Percentiles rank a stretch among this genome's conserved stretches.
Evolutionary conservation across 1,140 invertebrate genomes (phyloP).

Genomic region (Charaxes varanes): DNA sequence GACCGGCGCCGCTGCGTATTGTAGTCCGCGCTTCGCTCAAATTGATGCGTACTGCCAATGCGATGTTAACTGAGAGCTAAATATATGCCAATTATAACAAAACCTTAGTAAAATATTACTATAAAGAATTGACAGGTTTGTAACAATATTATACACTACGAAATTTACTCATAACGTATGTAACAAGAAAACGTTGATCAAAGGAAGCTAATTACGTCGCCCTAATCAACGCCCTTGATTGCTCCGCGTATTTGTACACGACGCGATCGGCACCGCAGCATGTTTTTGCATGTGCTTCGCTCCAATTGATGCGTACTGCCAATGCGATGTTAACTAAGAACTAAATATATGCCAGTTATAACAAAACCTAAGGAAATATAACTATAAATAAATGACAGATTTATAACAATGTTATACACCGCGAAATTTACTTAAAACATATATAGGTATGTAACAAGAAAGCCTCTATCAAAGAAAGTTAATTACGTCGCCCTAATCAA

Average conservation of each 20-base stretch:
- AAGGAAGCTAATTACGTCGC: slow-evolving; percentile 56
- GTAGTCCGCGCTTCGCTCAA: slow-evolving; percentile 8
- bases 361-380: too few relatives aligned
- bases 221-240: slow-evolving; percentile 60
- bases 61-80: too few relatives aligned
- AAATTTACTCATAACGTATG: slow-evolving; percentile 39
- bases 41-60: not conserved
- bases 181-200: slow-evolving; percentile 53
- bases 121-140: too few relatives aligned
- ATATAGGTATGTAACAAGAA: slow-evolving; percentile 53
- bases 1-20: slow-evolving; percentile 28
- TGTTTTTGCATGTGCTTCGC: slow-evolving; percentile 21
- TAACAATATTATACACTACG: slow-evolving; percentile 20
- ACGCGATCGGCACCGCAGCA: slow-evolving; percentile 26
- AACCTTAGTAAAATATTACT: too few relatives aligned
- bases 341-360: too few relatives aligned
- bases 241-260: slow-evolving; percentile 44
- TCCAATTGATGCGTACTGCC: not conserved
- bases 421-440: slow-evolving; percentile 35
- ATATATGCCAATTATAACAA: too few relatives aligned
- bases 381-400: too few relatives aligned
- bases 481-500: slow-evolving; percentile 58
- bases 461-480: slow-evolving; percentile 54
- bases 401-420: too few relatives aligned
- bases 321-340: too few relatives aligned